phyloP scores from a whole-genome alignment of 2,888 invertebrate species.

The Trichogramma evanescens region DNA sequence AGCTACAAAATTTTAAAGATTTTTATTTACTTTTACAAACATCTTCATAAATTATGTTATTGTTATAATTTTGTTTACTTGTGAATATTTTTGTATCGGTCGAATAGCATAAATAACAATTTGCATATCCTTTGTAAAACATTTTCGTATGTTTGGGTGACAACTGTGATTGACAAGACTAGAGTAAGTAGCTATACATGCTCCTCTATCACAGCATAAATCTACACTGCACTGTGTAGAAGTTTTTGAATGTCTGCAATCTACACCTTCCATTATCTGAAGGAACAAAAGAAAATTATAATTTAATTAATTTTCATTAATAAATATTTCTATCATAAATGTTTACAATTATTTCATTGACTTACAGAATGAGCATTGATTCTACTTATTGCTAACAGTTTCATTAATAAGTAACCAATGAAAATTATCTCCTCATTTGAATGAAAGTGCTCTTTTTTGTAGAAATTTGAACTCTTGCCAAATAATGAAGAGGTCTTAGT shows the following conservation, averaged over 20 bases:
- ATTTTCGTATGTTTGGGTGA: not conserved
- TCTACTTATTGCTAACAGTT: not conserved
- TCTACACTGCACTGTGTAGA: too few species aligned
- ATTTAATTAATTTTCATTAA: not conserved
- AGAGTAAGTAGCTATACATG: too few species aligned
- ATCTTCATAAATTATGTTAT: too few species aligned
- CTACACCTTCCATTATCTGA: too few species aligned
- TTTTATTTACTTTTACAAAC: too few species aligned
- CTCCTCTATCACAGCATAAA: too few species aligned
- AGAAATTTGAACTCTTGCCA: not conserved
- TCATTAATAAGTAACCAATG: not conserved
- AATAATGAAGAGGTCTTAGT: not conserved
- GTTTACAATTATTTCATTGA: too few species aligned
- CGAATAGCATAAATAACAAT: not conserved
- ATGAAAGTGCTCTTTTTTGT: not conserved
- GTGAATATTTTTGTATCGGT: too few species aligned
- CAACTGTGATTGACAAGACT: not conserved
- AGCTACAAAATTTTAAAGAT: too few species aligned
- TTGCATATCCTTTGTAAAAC: not conserved
- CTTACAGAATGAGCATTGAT: not conserved
- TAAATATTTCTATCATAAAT: not conserved
- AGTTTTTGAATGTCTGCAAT: too few species aligned
- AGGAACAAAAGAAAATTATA: too few species aligned
- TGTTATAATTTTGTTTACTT: too few species aligned
- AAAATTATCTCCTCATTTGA: not conserved